Evolutionary conservation across 2,113 vertebrate genomes (phyloP).

Genomic region (Upupa epops): DNA sequence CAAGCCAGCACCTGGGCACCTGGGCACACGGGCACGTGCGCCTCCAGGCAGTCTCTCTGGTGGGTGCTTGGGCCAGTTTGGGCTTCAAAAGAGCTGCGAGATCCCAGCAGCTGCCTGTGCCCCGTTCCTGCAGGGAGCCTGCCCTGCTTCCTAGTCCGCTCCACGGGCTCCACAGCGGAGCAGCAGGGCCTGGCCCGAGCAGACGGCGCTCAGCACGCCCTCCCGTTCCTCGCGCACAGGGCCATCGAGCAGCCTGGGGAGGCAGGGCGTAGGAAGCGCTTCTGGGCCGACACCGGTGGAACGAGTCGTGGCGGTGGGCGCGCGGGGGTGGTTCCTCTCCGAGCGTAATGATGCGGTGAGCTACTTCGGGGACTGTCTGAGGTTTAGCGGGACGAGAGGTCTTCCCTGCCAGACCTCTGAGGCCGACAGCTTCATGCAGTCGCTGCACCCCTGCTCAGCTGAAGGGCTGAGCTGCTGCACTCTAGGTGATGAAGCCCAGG

Average conservation of each 20-base stretch:
- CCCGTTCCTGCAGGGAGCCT: background rate
- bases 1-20: no score
- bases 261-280: background rate
- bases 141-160: background rate
- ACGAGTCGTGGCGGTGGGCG: background rate
- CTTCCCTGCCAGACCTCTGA: background rate
- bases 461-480: background rate
- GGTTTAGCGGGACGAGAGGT: background rate
- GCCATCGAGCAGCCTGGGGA: no score
- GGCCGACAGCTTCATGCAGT: background rate
- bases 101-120: background rate
- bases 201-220: background rate
- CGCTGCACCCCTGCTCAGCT: no score
- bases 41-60: background rate
- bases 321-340: background rate
- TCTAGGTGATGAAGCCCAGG: background rate
- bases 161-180: background rate
- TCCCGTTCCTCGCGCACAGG: background rate
- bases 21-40: no score
- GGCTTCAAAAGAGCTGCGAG: background rate
- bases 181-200: no score
- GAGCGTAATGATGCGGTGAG: background rate
- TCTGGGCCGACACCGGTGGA: background rate
- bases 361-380: background rate
- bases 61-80: background rate